Evolutionary conservation across 2,113 vertebrate species (phyloP).

Genomic region (Thalassoma bifasciatum): DNA sequence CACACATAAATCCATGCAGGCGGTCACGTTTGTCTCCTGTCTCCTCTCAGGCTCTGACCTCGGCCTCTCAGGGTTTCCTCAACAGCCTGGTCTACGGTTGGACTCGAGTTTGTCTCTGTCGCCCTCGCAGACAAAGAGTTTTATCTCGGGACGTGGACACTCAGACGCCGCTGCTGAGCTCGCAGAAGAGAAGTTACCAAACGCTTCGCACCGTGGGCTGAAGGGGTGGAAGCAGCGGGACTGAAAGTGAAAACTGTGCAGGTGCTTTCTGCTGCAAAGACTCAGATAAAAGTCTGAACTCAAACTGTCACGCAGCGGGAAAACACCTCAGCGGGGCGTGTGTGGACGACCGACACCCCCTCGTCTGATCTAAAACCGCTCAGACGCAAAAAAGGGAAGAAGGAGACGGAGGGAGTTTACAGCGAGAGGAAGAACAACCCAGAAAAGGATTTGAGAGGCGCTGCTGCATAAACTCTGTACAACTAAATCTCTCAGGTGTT

Average conservation of each 20-base stretch:
- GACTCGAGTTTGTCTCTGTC: slow-evolving; percentile 83
- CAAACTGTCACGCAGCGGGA: slow-evolving; percentile 5
- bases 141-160: slow-evolving; percentile 84
- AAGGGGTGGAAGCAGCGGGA: neutral
- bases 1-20: too few species aligned
- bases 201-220: slow-evolving; percentile 49
- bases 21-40: too few species aligned
- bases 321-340: neutral
- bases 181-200: slow-evolving; percentile 87
- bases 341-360: neutral
- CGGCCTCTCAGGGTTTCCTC: slow-evolving; percentile 91
- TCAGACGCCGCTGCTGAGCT: slow-evolving; percentile 90
- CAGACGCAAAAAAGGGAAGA: slow-evolving; percentile 50
- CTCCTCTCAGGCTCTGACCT: slow-evolving; percentile 87
- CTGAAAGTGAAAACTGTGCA: neutral
- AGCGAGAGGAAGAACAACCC: slow-evolving; percentile 25
- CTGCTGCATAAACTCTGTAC: neutral
- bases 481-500: neutral
- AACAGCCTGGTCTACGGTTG: slow-evolving; percentile 91
- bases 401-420: slow-evolving; percentile 39
- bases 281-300: neutral
- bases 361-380: slow-evolving; percentile 16
- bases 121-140: slow-evolving; percentile 67
- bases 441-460: slow-evolving; percentile 64
- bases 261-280: slow-evolving; percentile 18